Evolutionary conservation across 23 tunicate genomes (phyloP).

Genomic region (Halocynthia aurantium): DNA sequence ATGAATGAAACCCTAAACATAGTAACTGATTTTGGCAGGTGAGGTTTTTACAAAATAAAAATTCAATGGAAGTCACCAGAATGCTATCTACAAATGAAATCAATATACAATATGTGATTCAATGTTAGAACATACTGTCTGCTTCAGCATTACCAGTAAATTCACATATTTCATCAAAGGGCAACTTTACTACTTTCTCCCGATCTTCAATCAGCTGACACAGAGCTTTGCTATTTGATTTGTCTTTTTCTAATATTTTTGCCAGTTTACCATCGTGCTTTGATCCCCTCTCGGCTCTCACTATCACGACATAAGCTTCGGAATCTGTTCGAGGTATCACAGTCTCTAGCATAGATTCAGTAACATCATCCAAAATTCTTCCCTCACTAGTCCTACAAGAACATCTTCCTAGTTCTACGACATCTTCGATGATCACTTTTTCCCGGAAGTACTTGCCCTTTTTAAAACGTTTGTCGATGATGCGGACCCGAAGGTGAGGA

Average conservation of each 20-base stretch:
- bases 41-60: too few species aligned
- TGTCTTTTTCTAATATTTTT: conserved; percentile 66
- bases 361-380: conserved; percentile 46
- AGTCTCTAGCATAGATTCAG: conserved; percentile 75
- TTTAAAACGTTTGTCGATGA: conserved; percentile 38
- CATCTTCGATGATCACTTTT: conserved; percentile 68
- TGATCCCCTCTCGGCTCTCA: conserved; percentile 15
- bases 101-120: neutral
- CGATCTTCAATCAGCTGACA: conserved; percentile 77
- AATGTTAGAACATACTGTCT: conserved; percentile 38
- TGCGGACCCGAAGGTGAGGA: conserved; percentile 61
- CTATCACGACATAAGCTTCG: conserved; percentile 67
- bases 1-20: too few species aligned
- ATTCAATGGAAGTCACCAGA: too few species aligned
- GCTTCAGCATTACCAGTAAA: conserved; percentile 68
- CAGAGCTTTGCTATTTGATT: conserved; percentile 35
- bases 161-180: conserved; percentile 81
- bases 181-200: conserved; percentile 30
- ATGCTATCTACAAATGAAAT: neutral
- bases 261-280: conserved; percentile 71
- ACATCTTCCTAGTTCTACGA: conserved; percentile 40
- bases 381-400: conserved; percentile 52
- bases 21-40: too few species aligned
- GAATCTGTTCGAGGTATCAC: conserved; percentile 81
- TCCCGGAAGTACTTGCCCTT: conserved; percentile 57